Conservation (phyloP, 2,113 vertebrate genomes). For the Pachycephala philippinensis region DNA sequence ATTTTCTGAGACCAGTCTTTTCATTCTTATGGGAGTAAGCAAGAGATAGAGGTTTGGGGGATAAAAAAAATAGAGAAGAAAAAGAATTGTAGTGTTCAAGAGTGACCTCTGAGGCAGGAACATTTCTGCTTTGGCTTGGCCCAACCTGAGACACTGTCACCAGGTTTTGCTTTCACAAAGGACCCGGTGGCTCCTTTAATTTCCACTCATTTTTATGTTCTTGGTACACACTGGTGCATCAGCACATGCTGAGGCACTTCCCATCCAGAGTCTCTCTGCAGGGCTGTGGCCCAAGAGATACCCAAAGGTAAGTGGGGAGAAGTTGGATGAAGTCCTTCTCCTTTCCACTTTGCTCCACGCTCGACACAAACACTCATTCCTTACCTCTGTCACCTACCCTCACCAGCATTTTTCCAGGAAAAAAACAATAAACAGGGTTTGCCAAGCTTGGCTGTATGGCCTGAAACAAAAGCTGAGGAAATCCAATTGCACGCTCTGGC, state of each 20-base stretch:
- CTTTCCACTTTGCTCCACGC: not conserved
- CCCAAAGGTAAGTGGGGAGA: not conserved
- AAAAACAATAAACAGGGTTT: not conserved
- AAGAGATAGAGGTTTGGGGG: not conserved
- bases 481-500: not conserved
- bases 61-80: not conserved
- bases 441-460: not conserved
- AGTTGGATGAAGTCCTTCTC: not conserved
- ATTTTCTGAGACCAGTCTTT: not conserved
- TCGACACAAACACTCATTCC: not conserved
- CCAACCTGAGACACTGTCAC: not conserved
- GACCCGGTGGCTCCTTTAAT: not conserved
- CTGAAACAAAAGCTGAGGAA: not conserved
- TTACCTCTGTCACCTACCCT: not conserved
- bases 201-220: not conserved
- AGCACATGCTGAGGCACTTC: not conserved
- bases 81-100: not conserved
- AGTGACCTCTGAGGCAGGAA: not conserved
- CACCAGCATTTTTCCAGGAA: not conserved
- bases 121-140: not conserved
- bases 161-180: not conserved
- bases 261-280: not conserved
- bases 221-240: too few species aligned
- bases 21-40: not conserved
- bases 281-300: not conserved